Conservation (phyloP, 2,888 invertebrate genomes). For the Hyles lineata region DNA sequence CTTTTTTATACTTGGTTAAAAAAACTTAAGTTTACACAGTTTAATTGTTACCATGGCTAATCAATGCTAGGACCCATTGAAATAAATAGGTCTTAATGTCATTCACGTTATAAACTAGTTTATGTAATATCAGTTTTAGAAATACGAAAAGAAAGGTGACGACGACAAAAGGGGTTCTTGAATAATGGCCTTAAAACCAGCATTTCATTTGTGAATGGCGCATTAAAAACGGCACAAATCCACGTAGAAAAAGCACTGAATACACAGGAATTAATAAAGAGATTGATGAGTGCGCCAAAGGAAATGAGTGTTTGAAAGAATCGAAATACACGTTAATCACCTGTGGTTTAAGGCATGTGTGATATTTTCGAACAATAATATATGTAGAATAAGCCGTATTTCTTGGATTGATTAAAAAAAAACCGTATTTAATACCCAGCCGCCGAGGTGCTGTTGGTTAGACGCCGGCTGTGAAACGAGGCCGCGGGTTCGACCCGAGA, state of each 20-base stretch:
- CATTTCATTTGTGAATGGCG: conserved; percentile 2
- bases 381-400: too few species aligned
- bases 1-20: too few species aligned
- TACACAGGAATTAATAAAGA: conserved; percentile 23
- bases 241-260: conserved; percentile 17
- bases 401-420: too few species aligned
- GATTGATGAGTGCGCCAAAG: conserved; percentile 8
- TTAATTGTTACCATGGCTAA: too few species aligned
- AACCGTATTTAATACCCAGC: too few species aligned
- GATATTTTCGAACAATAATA: too few species aligned
- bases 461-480: too few species aligned
- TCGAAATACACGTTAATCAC: neutral
- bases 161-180: conserved; percentile 1
- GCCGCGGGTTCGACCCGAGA: too few species aligned
- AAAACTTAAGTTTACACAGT: too few species aligned
- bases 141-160: conserved; percentile 1
- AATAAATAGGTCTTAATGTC: too few species aligned
- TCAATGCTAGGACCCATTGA: too few species aligned
- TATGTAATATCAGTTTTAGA: neutral
- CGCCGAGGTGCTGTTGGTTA: too few species aligned
- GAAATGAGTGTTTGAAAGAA: neutral
- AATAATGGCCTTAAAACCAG: conserved; percentile 12
- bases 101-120: neutral
- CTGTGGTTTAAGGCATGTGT: neutral
- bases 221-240: conserved; percentile 5